Conservation (phyloP, 2,888 invertebrate genomes). For the Eupithecia insigniata region DNA sequence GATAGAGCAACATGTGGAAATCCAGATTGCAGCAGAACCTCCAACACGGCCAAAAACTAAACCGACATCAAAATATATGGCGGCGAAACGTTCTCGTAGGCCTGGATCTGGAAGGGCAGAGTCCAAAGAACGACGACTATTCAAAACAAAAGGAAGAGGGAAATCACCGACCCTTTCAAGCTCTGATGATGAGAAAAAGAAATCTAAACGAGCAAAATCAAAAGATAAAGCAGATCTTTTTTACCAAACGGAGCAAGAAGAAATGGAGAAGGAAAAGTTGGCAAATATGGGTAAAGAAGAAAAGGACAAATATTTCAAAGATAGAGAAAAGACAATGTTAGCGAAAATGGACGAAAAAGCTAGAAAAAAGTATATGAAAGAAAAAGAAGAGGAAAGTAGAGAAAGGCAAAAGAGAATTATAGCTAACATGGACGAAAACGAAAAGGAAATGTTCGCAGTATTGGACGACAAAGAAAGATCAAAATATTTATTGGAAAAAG, state of each 20-base stretch:
- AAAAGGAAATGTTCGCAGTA: neutral
- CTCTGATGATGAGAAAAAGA: neutral
- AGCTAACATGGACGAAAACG: neutral
- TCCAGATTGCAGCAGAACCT: neutral
- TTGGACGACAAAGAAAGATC: neutral
- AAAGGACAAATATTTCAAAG: neutral
- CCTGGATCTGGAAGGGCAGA: neutral
- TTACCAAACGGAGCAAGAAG: neutral
- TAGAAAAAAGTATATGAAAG: neutral
- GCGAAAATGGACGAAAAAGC: neutral
- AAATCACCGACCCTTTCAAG: neutral
- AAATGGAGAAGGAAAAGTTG: neutral
- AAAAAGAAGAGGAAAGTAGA: neutral
- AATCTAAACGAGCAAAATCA: neutral
- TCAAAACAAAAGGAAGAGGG: neutral
- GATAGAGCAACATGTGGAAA: neutral
- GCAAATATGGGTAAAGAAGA: neutral
- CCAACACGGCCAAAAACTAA: neutral
- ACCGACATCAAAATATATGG: neutral
- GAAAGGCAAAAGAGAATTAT: neutral
- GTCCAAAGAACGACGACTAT: neutral
- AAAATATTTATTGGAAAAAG: neutral
- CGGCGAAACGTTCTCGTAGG: neutral
- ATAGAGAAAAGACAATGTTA: neutral
- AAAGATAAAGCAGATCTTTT: neutral